These are phyloP conservation scores for Anhinga anhinga DNA, from an alignment of 2,113 vertebrate genomes.

Conservation along the genomic window DNA sequence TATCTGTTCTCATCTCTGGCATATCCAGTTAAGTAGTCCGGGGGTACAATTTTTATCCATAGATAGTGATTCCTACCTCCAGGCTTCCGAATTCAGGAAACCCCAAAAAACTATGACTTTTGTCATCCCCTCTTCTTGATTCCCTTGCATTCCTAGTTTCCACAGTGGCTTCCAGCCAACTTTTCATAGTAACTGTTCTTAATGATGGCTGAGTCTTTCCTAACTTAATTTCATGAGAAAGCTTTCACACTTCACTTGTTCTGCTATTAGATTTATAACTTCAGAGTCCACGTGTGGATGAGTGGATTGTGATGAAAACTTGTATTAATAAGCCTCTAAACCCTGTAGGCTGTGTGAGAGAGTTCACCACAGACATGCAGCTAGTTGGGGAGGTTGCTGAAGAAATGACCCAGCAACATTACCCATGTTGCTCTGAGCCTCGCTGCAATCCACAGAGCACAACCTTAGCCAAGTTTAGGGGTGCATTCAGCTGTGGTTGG, in stretches of 20 bases:
- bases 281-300: background rate
- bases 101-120: background rate
- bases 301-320: background rate
- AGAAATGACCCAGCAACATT: background rate
- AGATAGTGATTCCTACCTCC: background rate
- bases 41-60: background rate
- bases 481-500: background rate
- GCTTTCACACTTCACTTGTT: background rate
- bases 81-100: background rate
- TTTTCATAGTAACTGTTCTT: background rate
- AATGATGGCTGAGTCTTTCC: background rate
- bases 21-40: background rate
- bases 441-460: accelerated
- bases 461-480: background rate
- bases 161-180: background rate
- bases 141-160: background rate
- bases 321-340: background rate
- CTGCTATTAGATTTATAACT: background rate
- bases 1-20: background rate
- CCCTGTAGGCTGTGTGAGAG: background rate
- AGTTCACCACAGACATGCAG: background rate
- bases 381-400: background rate
- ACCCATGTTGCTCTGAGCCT: background rate
- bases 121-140: background rate
- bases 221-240: background rate